Base-by-base conservation (phyloP, 2,113 vertebrate genomes). In the Malurus alboscapulatus region DNA sequence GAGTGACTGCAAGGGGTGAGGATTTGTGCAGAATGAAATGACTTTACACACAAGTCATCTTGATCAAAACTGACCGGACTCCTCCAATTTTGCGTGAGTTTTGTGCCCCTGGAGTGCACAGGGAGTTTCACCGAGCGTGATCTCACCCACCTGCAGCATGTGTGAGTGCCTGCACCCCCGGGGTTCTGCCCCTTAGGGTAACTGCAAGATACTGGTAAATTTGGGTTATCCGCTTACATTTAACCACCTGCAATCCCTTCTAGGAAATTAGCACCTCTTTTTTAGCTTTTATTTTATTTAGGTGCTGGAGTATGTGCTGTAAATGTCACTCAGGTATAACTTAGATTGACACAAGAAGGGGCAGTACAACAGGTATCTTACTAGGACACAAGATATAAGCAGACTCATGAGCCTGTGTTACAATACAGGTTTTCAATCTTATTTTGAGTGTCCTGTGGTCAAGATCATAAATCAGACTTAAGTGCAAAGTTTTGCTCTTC, bases 161-260 rank as follows among this genome's bases (percentile, higher is more conserved):
- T 2, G 5, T 30, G 10, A 0, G 0, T 24, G 30, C 21, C n/a
- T 30, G 8, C 9, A 61, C 8, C 16, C 17, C 48, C 9, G 2
- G 0, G 8, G 21, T 47, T 75, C 19, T 79, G 25, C 11, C 21
- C 27, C 17, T 4, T 12, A 22, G 8, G 30, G 25, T 29, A 75
- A 68, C 21, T 27, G 18, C 18, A 59, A 79, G 12, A 34, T 12
- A 24, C 12, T 10, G 36, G 3, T 3, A 27, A 67, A 32, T 72
- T 45, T 51, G 17, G 17, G 36, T 34, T 36, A 79, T 2, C 36
- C 4, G 4, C 48, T 78, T 36, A 27, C 2, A 47, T 63, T 66
- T 66, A 48, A 71, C 40, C n/a, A 63, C 12, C 34, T 66, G 10
- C 7, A 58, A 81, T 19, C 14, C 29, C 34, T 59, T 51, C 30